These are phyloP conservation scores for Yasuhikotakia modesta DNA, from an alignment of 2,797 vertebrate genomes.

Conservation along the genomic window DNA sequence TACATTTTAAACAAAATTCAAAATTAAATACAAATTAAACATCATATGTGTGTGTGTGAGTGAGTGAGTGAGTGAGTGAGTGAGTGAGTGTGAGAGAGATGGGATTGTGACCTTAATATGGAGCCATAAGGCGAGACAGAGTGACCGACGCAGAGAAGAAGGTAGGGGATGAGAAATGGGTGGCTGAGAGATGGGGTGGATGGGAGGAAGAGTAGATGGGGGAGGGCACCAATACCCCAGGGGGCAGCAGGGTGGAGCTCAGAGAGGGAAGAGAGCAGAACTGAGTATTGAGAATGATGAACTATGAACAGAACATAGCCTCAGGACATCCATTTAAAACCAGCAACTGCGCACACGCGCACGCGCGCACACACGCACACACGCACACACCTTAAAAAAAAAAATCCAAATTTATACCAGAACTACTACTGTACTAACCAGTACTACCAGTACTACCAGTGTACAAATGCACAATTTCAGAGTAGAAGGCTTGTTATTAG, in stretches of 20 bases:
- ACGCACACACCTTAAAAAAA: too few species aligned
- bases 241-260: not conserved
- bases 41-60: not conserved
- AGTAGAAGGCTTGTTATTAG: not conserved
- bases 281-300: conserved; percentile 40
- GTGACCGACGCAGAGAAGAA: not conserved
- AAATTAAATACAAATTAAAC: not conserved
- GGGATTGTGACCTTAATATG: not conserved
- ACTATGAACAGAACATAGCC: conserved; percentile 43
- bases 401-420: too few species aligned
- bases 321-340: conserved; percentile 12
- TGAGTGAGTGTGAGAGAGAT: too few species aligned
- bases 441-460: too few species aligned
- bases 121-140: not conserved
- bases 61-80: too few species aligned
- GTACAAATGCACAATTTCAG: not conserved
- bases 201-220: conserved; percentile 16
- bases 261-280: conserved; percentile 24
- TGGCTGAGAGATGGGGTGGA: conserved; percentile 1
- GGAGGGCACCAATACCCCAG: not conserved
- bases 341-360: not conserved
- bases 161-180: conserved; percentile 20
- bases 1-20: not conserved
- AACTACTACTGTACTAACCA: too few species aligned
- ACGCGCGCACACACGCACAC: not conserved